Evolutionary conservation across 2,888 invertebrate species (phyloP).

Genomic region (Eurois occulta): DNA sequence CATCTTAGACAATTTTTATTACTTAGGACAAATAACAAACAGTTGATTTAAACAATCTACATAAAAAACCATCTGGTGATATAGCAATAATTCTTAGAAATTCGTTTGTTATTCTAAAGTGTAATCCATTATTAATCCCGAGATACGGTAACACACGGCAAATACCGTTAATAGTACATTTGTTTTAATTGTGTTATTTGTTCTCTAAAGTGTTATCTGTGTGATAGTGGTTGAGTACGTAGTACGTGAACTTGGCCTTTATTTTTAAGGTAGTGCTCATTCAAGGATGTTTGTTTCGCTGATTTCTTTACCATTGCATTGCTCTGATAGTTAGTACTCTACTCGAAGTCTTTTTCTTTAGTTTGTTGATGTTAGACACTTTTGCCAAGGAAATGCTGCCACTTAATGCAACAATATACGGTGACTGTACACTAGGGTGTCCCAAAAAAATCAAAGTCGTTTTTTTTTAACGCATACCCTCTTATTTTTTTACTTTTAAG

Average conservation of each 20-base stretch:
- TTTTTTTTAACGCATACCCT: too few relatives aligned
- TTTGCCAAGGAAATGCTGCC: background rate
- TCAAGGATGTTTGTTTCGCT: background rate
- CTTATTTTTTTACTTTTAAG: too few relatives aligned
- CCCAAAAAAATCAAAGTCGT: too few relatives aligned
- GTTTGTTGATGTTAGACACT: background rate
- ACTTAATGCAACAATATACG: background rate
- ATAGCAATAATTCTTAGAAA: slow-evolving; percentile 31
- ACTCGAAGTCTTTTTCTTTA: background rate
- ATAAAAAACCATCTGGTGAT: background rate
- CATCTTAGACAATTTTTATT: background rate
- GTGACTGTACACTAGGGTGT: too few relatives aligned
- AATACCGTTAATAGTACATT: slow-evolving; percentile 42
- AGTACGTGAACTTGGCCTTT: slow-evolving; percentile 49
- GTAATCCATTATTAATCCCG: slow-evolving; percentile 50
- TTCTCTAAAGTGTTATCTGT: slow-evolving; percentile 45
- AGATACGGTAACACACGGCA: slow-evolving; percentile 34
- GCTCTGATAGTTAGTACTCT: background rate
- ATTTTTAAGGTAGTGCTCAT: slow-evolving; percentile 3
- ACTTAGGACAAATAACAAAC: slow-evolving; percentile 5
- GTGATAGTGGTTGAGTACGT: slow-evolving; percentile 34
- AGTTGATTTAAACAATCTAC: slow-evolving; percentile 12
- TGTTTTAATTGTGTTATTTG: slow-evolving; percentile 46
- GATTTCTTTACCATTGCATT: slow-evolving; percentile 11
- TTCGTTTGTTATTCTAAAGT: slow-evolving; percentile 29